phyloP scores from a whole-genome alignment of 2,113 vertebrate species.

The Chloebia gouldiae region DNA sequence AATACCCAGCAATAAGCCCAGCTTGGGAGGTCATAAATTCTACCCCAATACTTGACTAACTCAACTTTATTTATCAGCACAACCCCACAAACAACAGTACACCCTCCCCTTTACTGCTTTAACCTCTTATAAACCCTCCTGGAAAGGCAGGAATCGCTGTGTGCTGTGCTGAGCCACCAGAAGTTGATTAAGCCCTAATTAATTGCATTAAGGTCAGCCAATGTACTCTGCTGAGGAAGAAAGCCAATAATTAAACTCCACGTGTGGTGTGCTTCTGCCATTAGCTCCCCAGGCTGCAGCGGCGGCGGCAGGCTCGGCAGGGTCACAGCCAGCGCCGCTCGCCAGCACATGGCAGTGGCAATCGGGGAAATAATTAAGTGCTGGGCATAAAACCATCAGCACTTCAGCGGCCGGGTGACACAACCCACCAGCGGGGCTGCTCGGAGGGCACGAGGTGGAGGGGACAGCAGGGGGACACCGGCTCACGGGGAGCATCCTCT shows the following conservation, averaged over 20 bases:
- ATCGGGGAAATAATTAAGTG: background rate
- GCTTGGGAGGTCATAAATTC: fast-evolving
- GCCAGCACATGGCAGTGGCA: background rate
- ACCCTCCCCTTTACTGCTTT: background rate
- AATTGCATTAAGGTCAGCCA: constrained; percentile 66
- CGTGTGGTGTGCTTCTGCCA: constrained; percentile 30
- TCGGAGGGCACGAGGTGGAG: background rate
- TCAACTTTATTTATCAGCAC: fast-evolving
- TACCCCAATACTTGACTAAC: fast-evolving
- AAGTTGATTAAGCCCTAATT: constrained; percentile 68
- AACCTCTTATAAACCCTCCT: constrained; percentile 29
- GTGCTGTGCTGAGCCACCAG: constrained; percentile 31
- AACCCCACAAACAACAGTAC: fast-evolving
- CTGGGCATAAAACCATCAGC: constrained; percentile 3
- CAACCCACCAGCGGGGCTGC: background rate
- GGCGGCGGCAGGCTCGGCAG: background rate
- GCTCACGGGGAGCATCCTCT: background rate
- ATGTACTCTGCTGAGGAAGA: constrained; percentile 59
- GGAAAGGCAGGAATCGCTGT: constrained; percentile 21
- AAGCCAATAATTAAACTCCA: constrained; percentile 60
- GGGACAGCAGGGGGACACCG: fast-evolving
- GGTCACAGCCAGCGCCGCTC: constrained; percentile 11
- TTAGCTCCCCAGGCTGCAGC: background rate
- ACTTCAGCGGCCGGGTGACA: background rate
- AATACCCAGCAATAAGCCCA: background rate